Evolutionary conservation across 2,888 invertebrate genomes (phyloP), one percentile per base, ranked within the genome.

Genomic region (Xestia rhomboidea): DNA sequence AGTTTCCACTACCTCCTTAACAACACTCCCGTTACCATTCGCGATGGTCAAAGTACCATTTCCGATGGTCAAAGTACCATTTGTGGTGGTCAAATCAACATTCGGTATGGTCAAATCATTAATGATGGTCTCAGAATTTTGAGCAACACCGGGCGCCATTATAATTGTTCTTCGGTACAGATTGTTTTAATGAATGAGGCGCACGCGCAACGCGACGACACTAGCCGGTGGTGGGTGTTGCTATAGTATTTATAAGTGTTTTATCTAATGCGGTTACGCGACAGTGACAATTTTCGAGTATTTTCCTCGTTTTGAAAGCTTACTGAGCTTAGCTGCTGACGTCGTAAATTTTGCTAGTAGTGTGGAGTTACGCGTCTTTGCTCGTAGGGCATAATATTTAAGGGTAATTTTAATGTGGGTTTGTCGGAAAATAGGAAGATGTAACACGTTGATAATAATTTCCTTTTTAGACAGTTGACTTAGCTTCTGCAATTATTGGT

Each of bases 141-240:
- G 93, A 57, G 92, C 88, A 27, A 95, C 94, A 86, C 94, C 96
- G 62, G 96, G 96, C 44, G 96, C 94, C 96, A 96, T 96, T 87
- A 38, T 66, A 18, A 76, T 76, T 75, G 62, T 82, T 76, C 63
- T 68, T 67, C 68, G 64, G 72, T 80, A 54, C 63, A 76, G 70
- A 46, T 69, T 69, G n/a, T 76, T 75, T 81, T 81, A 80, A 80
- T 83, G 79, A 87, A 89, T 89, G 90, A 92, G 91, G 86, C 92
- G 88, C 89, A 85, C 90, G 91, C 92, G 90, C 84, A 87, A 85
- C 92, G 92, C 91, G 89, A 79, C 89, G 93, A 90, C 91, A 95
- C 95, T 95, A 93, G 91, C 88, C 89, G 84, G 81, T 81, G 84
- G 82, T 90, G 91, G 82, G 90, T 92, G 90, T 86, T 89, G 85